Conservation (phyloP, 2,113 vertebrate species). For the Caranx melampygus region DNA sequence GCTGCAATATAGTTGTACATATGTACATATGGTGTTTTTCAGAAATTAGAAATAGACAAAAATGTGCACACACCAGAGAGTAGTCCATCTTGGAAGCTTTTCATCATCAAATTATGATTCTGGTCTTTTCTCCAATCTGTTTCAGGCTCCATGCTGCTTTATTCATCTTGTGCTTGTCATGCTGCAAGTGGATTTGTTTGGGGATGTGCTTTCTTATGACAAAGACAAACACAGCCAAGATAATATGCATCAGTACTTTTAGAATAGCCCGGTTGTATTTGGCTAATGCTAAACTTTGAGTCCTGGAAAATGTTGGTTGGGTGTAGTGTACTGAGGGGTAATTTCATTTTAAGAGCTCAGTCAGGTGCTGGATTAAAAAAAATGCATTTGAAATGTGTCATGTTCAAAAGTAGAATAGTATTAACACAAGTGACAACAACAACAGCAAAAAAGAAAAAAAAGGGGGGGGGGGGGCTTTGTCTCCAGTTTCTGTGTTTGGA, state of each 20-base stretch:
- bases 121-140: slow-evolving; percentile 33
- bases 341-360: slow-evolving; percentile 20
- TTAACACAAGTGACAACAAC: not conserved
- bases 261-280: not conserved
- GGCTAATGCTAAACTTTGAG: not conserved
- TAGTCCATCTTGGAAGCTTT: slow-evolving; percentile 19
- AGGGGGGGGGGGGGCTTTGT: not conserved
- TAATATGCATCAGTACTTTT: slow-evolving; percentile 2
- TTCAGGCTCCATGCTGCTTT: slow-evolving; percentile 39
- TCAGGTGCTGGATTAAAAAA: slow-evolving; percentile 3
- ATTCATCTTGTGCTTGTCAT: slow-evolving; percentile 40
- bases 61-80: slow-evolving; percentile 2
- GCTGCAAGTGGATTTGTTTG: slow-evolving; percentile 32
- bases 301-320: not conserved
- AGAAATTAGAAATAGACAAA: not conserved
- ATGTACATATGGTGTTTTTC: not conserved
- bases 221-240: slow-evolving; percentile 34
- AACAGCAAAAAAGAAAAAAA: not conserved
- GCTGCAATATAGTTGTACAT: too few species aligned
- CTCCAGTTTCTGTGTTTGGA: not conserved
- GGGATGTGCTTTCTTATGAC: slow-evolving; percentile 15
- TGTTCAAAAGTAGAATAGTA: not conserved
- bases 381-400: not conserved
- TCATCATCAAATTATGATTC: slow-evolving; percentile 58
- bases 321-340: not conserved